Evolutionary conservation across 1,140 invertebrate species (phyloP).

Genomic region (Drosophila parabipectinata): DNA sequence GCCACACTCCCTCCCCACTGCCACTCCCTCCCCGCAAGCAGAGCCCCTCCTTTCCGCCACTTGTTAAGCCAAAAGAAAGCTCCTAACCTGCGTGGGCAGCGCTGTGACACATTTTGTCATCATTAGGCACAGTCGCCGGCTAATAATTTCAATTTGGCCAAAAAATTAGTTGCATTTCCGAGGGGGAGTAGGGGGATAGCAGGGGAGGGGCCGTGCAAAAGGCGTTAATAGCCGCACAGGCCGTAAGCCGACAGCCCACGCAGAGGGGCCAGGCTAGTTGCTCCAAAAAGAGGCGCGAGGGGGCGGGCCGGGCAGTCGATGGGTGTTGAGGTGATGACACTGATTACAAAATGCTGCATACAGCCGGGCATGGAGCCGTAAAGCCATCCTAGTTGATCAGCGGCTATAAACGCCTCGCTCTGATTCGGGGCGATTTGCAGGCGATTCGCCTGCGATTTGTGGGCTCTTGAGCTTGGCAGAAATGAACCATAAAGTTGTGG

Average conservation of each 20-base stretch:
- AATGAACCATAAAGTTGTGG: background rate
- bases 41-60: background rate
- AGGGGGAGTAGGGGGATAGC: background rate
- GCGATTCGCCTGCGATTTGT: constrained; percentile 40
- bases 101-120: constrained; percentile 83
- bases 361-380: constrained; percentile 3
- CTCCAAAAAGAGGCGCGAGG: constrained; percentile 17
- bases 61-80: constrained; percentile 54
- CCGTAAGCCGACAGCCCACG: constrained; percentile 68
- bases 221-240: constrained; percentile 64
- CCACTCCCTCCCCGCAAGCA: background rate
- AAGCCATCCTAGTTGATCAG: constrained; percentile 44
- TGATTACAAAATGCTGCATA: constrained; percentile 69
- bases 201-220: constrained; percentile 30
- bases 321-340: constrained; percentile 74
- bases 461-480: constrained; percentile 10
- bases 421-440: constrained; percentile 20
- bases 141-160: constrained; percentile 82
- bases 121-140: constrained; percentile 81
- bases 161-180: constrained; percentile 70
- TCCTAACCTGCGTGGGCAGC: constrained; percentile 60
- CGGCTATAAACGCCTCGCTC: constrained; percentile 27
- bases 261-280: constrained; percentile 24
- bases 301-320: constrained; percentile 30
- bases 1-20: background rate